phyloP scores from a whole-genome alignment of 2,113 vertebrate species.

The Podocnemis expansa region DNA sequence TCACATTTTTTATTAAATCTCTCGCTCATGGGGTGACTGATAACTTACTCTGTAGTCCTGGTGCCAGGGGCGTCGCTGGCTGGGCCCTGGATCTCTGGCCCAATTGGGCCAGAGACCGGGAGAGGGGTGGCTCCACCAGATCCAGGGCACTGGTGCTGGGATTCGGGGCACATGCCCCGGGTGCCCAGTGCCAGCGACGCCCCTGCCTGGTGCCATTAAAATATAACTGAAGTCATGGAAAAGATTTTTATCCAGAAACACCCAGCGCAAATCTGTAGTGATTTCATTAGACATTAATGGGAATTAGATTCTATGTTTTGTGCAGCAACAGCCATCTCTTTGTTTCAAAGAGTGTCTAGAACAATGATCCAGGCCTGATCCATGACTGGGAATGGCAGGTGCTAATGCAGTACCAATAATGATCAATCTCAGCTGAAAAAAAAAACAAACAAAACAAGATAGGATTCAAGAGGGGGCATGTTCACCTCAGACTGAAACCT shows the following conservation, averaged over 20 bases:
- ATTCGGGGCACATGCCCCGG: no score
- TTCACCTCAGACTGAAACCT: not conserved
- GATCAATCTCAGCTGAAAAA: not conserved
- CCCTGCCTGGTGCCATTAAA: not conserved
- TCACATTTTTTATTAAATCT: not conserved
- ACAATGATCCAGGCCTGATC: not conserved
- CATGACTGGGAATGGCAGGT: not conserved
- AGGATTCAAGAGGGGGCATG: not conserved
- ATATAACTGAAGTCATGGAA: not conserved
- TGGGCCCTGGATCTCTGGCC: no score
- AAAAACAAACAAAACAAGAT: not conserved
- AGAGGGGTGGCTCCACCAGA: no score
- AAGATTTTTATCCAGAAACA: not conserved
- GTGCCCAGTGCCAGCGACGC: no score
- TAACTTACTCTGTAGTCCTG: not conserved
- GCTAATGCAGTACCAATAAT: not conserved
- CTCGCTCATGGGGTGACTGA: not conserved
- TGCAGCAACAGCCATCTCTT: not conserved
- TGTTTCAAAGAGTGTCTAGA: not conserved
- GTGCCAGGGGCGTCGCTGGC: no score
- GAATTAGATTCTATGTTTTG: not conserved
- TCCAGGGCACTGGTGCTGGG: no score
- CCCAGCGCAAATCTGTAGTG: not conserved
- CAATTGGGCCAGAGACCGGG: no score
- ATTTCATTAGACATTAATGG: not conserved